Percentiles rank a stretch among this genome's conserved stretches.
phyloP scores from a whole-genome alignment of 2,888 invertebrate genomes.

The Neelides folsomi region DNA sequence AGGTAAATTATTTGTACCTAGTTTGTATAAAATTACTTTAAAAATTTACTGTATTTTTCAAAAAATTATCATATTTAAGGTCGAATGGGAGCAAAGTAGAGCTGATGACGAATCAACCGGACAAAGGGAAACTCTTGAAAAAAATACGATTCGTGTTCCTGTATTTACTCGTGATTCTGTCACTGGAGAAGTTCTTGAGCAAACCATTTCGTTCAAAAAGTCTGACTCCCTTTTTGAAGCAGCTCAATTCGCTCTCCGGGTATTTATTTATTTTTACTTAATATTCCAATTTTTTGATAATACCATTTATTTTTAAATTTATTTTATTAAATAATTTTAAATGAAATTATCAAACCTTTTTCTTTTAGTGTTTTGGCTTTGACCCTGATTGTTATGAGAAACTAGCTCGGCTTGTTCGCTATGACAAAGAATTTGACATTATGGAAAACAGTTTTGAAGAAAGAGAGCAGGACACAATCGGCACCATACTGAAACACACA shows the following conservation, averaged over 20 bases:
- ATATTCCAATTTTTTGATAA: too few species aligned
- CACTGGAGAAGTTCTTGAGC: conserved; percentile 40
- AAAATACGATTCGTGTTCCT: conserved; percentile 45
- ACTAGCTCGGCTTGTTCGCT: conserved; percentile 54
- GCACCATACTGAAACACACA: conserved; percentile 8
- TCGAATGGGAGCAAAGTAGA: conserved; percentile 46
- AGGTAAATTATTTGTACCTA: too few species aligned
- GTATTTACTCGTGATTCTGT: conserved; percentile 6
- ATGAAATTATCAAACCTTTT: too few species aligned
- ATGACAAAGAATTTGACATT: conserved; percentile 49
- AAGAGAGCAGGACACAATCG: conserved; percentile 42
- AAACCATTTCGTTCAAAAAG: conserved; percentile 47
- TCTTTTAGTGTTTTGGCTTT: conserved; percentile 44
- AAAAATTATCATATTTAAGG: too few species aligned
- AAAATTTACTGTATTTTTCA: not conserved
- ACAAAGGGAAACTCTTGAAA: conserved; percentile 47
- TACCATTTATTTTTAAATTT: too few species aligned
- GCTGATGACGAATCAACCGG: conserved; percentile 53
- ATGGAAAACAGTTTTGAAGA: conserved; percentile 55
- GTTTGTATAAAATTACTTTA: too few species aligned
- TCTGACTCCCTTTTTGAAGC: conserved; percentile 49
- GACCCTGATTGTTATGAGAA: conserved; percentile 48
- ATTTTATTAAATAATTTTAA: too few species aligned
- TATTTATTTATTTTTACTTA: too few species aligned
- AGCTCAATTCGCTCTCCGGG: conserved; percentile 34